phyloP scores from a whole-genome alignment of 2,888 invertebrate species.

The Tetramorium bicarinatum region DNA sequence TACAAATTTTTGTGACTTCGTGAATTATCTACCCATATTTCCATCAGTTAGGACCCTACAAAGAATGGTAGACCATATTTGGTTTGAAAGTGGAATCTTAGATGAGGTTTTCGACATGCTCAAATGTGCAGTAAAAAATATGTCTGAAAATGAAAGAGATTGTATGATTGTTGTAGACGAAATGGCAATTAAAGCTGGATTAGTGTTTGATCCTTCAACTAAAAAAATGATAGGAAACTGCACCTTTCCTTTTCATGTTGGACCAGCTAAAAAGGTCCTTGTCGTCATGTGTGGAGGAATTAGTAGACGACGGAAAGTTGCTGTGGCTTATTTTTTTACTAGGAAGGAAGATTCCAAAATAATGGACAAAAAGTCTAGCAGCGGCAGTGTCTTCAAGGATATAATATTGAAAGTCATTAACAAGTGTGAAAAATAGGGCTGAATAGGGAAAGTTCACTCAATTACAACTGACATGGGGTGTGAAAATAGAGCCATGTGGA shows the following conservation, averaged over 20 bases:
- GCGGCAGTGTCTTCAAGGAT: not conserved
- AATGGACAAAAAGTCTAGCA: not conserved
- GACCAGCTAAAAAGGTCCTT: not conserved
- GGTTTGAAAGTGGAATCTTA: not conserved
- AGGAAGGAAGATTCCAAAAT: not conserved
- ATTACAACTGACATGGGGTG: constrained; percentile 2
- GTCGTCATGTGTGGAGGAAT: not conserved
- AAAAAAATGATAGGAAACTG: not conserved
- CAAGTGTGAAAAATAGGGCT: not conserved
- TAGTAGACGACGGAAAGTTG: not conserved
- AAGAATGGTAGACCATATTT: not conserved
- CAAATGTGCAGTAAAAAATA: not conserved
- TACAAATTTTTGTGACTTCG: not conserved
- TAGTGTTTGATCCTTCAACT: not conserved
- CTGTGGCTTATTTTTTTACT: not conserved
- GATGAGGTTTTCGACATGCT: not conserved
- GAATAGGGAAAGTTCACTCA: not conserved
- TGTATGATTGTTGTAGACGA: not conserved
- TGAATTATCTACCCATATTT: not conserved
- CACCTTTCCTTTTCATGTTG: not conserved
- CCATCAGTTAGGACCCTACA: not conserved
- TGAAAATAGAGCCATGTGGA: constrained; percentile 19
- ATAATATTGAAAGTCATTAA: not conserved
- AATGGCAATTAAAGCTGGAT: not conserved
- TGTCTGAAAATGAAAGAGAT: not conserved